These are phyloP conservation scores for Spisula subtruncata DNA, from an alignment of 2,888 invertebrate genomes.

Conservation along the genomic window DNA sequence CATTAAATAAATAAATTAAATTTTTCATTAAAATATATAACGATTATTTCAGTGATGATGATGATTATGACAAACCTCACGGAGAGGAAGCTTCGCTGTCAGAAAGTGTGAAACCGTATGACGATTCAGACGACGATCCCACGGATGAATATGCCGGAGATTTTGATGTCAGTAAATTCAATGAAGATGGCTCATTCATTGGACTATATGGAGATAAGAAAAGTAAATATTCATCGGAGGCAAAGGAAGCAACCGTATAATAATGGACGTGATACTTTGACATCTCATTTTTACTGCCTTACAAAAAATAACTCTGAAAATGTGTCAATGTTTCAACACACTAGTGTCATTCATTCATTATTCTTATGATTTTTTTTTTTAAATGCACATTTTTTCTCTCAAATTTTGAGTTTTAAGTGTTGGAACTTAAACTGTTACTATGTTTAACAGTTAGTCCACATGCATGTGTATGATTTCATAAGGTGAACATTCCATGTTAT, in stretches of 20 bases:
- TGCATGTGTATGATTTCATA: background rate
- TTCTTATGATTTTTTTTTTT: background rate
- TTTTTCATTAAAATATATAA: background rate
- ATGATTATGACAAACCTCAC: conserved; percentile 66
- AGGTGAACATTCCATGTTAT: conserved; percentile 14
- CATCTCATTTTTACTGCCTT: conserved; percentile 30
- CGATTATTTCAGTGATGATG: conserved; percentile 58
- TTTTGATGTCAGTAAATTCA: conserved; percentile 73
- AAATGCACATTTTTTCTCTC: background rate
- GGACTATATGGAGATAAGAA: conserved; percentile 74
- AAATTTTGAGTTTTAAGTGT: background rate
- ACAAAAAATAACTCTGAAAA: background rate
- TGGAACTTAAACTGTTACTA: background rate
- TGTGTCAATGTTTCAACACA: background rate
- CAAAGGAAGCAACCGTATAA: conserved; percentile 66
- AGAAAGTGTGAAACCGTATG: conserved; percentile 72
- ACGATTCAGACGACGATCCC: conserved; percentile 73
- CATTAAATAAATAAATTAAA: too few species aligned
- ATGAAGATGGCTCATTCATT: conserved; percentile 78
- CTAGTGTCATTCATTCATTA: background rate
- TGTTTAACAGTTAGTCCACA: background rate
- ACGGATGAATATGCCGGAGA: conserved; percentile 75
- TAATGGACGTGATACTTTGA: background rate
- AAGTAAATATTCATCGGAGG: conserved; percentile 63
- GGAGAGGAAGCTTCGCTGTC: conserved; percentile 71